Percentiles rank a stretch among this genome's conserved stretches.
Evolutionary conservation across 30 jellyfish, hydroid and myxozoan genomes (phyloP).

Genomic region (Catostylus mosaicus): DNA sequence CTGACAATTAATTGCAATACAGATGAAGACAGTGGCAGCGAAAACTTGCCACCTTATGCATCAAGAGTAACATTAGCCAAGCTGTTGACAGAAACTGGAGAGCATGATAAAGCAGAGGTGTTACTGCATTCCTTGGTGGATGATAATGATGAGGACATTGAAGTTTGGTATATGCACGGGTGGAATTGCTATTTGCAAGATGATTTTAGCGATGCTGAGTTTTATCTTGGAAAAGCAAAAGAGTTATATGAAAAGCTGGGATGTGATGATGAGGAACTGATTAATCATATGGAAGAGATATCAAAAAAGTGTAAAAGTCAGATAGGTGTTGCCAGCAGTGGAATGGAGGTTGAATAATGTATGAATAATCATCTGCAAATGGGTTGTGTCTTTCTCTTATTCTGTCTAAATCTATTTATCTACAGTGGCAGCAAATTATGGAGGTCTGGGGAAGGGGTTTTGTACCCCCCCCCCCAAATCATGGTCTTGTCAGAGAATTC

Average conservation of each 20-base stretch:
- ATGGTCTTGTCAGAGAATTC: too few relatives aligned
- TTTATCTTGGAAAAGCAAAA: conserved; percentile 70
- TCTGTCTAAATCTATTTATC: too few relatives aligned
- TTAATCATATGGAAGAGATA: conserved; percentile 60
- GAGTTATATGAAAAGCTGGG: conserved; percentile 77
- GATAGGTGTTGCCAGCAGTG: conserved; percentile 34
- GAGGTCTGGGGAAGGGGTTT: too few relatives aligned
- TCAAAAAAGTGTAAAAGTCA: conserved; percentile 63
- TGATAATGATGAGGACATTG: conserved; percentile 92
- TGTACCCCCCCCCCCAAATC: too few relatives aligned
- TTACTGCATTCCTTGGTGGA: conserved; percentile 58
- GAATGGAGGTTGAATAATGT: conserved; percentile 66
- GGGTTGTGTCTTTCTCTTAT: too few relatives aligned
- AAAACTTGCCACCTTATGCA: conserved; percentile 56
- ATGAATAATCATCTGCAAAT: too few relatives aligned
- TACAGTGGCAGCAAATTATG: too few relatives aligned
- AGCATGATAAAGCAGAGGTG: conserved; percentile 63
- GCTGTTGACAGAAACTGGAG: conserved; percentile 70
- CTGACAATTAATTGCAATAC: neutral
- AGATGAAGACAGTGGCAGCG: conserved; percentile 23
- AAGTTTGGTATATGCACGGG: conserved; percentile 90
- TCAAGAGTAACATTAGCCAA: conserved; percentile 70
- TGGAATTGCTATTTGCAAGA: conserved; percentile 53
- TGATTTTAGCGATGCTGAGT: conserved; percentile 64
- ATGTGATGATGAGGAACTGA: conserved; percentile 72